These are phyloP conservation scores for Meloe dianella DNA, from an alignment of 2,888 invertebrate genomes.

Conservation along the genomic window DNA sequence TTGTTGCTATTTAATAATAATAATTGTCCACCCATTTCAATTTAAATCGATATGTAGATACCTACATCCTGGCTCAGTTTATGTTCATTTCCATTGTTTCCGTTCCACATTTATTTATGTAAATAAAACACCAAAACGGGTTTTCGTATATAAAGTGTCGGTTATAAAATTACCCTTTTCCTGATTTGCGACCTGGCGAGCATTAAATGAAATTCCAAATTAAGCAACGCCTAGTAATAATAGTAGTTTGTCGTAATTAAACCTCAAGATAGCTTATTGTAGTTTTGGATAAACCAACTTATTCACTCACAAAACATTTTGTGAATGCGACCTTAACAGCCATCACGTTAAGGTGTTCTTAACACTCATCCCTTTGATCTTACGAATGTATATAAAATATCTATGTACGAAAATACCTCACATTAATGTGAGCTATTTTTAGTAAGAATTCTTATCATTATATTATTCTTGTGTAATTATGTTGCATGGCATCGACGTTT, in stretches of 20 bases:
- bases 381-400: slow-evolving; percentile 35
- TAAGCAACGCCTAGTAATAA: slow-evolving; percentile 49
- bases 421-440: too few species aligned
- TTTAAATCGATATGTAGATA: neutral
- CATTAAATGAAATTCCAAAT: slow-evolving; percentile 61
- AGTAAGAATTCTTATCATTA: slow-evolving; percentile 52
- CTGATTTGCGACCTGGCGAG: slow-evolving; percentile 58
- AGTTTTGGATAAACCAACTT: slow-evolving; percentile 16
- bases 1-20: neutral
- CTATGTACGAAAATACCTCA: slow-evolving; percentile 43
- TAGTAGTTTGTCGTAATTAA: slow-evolving; percentile 53
- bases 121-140: too few species aligned
- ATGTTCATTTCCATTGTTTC: neutral
- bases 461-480: slow-evolving; percentile 56
- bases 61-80: neutral
- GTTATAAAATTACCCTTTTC: slow-evolving; percentile 54
- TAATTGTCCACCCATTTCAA: neutral
- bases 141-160: slow-evolving; percentile 34
- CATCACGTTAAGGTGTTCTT: slow-evolving; percentile 12
- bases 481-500: slow-evolving; percentile 52
- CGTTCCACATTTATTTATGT: too few species aligned
- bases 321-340: neutral
- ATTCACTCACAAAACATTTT: slow-evolving; percentile 15
- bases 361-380: slow-evolving; percentile 22
- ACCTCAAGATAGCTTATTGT: slow-evolving; percentile 59